Evolutionary conservation across 30 jellyfish, hydroid and myxozoan species (phyloP).

Genomic region (Aurelia aurita): DNA sequence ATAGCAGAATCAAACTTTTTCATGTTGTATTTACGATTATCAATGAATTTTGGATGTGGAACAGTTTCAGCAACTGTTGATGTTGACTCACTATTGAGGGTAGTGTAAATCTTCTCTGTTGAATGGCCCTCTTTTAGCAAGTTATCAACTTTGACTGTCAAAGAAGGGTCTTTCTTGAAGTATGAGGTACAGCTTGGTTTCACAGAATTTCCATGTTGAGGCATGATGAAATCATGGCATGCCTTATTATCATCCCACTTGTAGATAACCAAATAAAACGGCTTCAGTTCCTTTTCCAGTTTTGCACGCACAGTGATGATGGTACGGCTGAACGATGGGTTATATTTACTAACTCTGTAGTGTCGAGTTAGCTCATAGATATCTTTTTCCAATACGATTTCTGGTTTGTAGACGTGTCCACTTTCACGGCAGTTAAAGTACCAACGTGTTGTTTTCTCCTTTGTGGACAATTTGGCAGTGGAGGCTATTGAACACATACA

Average conservation of each 20-base stretch:
- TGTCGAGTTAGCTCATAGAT: conserved; percentile 9
- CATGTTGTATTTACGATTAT: not conserved
- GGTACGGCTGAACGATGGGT: conserved; percentile 6
- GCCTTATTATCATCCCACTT: not conserved
- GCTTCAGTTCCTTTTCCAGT: not conserved
- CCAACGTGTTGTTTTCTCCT: not conserved
- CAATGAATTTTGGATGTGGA: conserved; percentile 1
- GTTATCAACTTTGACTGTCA: not conserved
- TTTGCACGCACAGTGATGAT: not conserved
- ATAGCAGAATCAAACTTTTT: too few relatives aligned
- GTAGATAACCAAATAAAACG: not conserved
- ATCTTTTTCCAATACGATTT: not conserved
- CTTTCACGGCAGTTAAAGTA: too few relatives aligned
- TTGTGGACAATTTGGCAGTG: not conserved
- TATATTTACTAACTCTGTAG: not conserved
- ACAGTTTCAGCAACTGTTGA: not conserved
- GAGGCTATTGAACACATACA: not conserved
- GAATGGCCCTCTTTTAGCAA: conserved; percentile 4
- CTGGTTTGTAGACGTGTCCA: not conserved
- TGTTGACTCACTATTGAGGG: not conserved
- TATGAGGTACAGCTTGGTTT: not conserved
- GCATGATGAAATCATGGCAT: not conserved
- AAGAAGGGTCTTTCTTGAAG: not conserved
- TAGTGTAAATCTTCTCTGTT: not conserved
- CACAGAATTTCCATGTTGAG: conserved; percentile 7